Base-by-base conservation (phyloP, 1,140 invertebrate genomes). In the Habropoda laboriosa region DNA sequence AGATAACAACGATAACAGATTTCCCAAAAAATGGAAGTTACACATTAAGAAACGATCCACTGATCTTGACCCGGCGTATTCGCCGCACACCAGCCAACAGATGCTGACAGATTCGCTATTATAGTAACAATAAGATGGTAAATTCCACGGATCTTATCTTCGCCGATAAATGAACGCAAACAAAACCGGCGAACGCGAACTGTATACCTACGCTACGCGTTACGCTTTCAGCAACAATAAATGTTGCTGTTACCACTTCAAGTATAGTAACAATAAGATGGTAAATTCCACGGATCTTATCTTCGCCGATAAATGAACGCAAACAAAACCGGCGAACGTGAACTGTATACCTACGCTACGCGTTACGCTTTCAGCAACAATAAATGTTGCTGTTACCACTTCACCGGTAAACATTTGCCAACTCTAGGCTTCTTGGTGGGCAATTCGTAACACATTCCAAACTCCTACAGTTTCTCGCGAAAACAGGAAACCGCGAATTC, bases 131-230 rank as follows among this genome's bases (percentile, higher is more conserved):
- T n/a, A n/a, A n/a, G n/a, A 45, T 70, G n/a, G 12, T 6, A 12
- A 53, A 51, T 68, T 68, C 49, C 32, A 49, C 3, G n/a, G 55
- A 40, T 40, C n/a, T 55, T 70, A 70, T 70, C 67, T 70, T 16
- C 3, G 6, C 6, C 8, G 24, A 40, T 13, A 70, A 40, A 68
- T 18, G 53, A 53, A 27, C 13, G 32, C 66, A 70, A 70, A 70
- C 13, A 18, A 66, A 51, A 13, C 24, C 2, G 10, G 3, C 12
- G 67, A 40, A 51, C 18, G 7, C 3, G 6, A 6, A 10, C 3
- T 32, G 0, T 32, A n/a, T n/a, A n/a, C 8, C 10, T 18, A 58
- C 10, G 10, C 7, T 35, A 35, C 42, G 13, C 27, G 27, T n/a
- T 32, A 57, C 24, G 16, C 3, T 4, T 4, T 30, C 32, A 32